phyloP scores from a whole-genome alignment of 2,888 invertebrate species.

The Agrochola macilenta region DNA sequence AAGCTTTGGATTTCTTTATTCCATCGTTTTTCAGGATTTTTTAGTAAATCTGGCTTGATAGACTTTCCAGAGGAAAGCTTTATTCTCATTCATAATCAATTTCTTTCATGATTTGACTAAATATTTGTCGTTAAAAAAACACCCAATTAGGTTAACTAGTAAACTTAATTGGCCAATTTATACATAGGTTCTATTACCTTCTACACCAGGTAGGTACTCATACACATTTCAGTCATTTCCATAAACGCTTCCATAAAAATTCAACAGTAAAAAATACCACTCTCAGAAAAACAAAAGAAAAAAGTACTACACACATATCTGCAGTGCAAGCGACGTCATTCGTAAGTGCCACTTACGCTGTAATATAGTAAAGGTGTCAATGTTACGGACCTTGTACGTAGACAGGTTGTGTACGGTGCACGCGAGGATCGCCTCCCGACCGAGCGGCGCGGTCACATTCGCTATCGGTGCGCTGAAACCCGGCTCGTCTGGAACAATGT shows the following conservation, averaged over 20 bases:
- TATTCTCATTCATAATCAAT: neutral
- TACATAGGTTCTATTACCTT: neutral
- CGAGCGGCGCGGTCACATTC: conserved; percentile 96
- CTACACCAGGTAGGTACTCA: neutral
- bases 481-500: conserved; percentile 92
- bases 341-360: conserved; percentile 10
- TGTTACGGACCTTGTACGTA: conserved; percentile 93
- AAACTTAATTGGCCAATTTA: neutral
- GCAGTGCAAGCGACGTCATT: conserved; percentile 15
- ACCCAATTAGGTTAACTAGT: neutral
- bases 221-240: neutral
- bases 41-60: neutral
- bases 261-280: neutral
- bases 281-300: neutral
- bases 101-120: neutral
- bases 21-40: conserved; percentile 1
- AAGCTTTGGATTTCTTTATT: conserved; percentile 22
- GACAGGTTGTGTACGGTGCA: conserved; percentile 96
- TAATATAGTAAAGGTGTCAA: conserved; percentile 29
- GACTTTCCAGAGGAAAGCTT: neutral
- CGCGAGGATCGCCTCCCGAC: conserved; percentile 95
- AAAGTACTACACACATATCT: conserved; percentile 4
- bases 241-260: neutral
- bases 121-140: neutral
- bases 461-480: conserved; percentile 95